Conservation (phyloP, 1,140 invertebrate genomes). For the Euschistus heros region DNA sequence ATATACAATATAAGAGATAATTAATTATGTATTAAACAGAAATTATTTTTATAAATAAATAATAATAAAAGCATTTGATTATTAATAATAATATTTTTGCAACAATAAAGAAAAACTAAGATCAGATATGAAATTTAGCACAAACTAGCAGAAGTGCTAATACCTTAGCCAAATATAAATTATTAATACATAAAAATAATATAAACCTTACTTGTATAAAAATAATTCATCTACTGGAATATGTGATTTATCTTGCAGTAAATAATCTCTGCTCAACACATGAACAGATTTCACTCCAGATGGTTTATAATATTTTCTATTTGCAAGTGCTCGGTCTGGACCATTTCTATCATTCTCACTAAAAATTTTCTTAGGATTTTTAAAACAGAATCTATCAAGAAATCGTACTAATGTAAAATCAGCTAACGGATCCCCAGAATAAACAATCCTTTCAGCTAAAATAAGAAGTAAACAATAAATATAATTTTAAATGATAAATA, state of each 20-base stretch:
- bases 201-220: conserved; percentile 55
- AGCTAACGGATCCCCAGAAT: conserved; percentile 82
- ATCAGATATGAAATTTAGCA: too few species aligned
- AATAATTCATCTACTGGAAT: conserved; percentile 76
- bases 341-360: conserved; percentile 33
- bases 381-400: conserved; percentile 88
- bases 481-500: conserved; percentile 5
- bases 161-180: too few species aligned
- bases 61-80: too few species aligned
- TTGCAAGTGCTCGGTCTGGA: conserved; percentile 44
- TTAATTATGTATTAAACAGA: too few species aligned
- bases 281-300: conserved; percentile 48
- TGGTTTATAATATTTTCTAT: conserved; percentile 48
- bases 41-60: too few species aligned
- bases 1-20: too few species aligned
- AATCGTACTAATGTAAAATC: conserved; percentile 86
- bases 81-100: too few species aligned
- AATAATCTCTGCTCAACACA: conserved; percentile 56
- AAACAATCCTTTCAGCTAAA: conserved; percentile 55
- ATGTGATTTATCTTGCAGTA: conserved; percentile 51
- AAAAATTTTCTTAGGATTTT: conserved; percentile 77
- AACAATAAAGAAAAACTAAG: too few species aligned
- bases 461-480: conserved; percentile 26
- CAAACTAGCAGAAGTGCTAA: too few species aligned
- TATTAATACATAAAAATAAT: too few species aligned